Evolutionary conservation across 2,888 invertebrate species (phyloP), one percentile per base, ranked within the genome.

Genomic region (Pegoplata infirma): DNA sequence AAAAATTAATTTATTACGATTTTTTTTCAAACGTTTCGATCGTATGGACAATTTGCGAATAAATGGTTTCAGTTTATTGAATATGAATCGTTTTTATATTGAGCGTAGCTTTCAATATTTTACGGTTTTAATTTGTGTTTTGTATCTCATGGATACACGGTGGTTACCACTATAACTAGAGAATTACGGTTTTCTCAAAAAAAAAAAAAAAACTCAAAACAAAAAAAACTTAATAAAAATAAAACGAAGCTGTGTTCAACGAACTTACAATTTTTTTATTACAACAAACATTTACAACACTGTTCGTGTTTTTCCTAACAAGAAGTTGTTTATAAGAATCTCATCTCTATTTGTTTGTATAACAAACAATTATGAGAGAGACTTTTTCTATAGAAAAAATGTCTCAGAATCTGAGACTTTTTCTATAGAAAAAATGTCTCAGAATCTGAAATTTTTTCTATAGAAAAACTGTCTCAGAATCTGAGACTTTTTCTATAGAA

Each of bases 11-110:
- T 17, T 46, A 58, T 14, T 49, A 63, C 28, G 49, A 25, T 56
- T 67, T 23, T 32, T 68, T 69, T 53, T 56, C 80, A n/a, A n/a
- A n/a, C n/a, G 80, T 83, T 82, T 83, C 83, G 86, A 84, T 82
- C 83, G 81, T 82, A 82, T 85, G 82, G 84, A 85, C 84, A 84
- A 82, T 83, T 83, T 84, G 68, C 77, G 74, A 80, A 83, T 86
- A 86, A 87, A 86, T 84, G 84, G 80, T 74, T 82, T 83, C 71
- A 72, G 66, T 64, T 63, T 63, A 58, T 58, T 23, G 53, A 28
- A 19, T 73, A 78, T 78, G 71, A 73, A 80, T 82, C 71, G 76
- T 77, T 85, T 86, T 85, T 86, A 86, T 86, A 86, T 82, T 32
- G 75, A 82, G 71, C 67, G 58, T 58, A 63, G 74, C 76, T 79